These are phyloP conservation scores for Aptenodytes forsteri DNA, from an alignment of 2,113 vertebrate genomes.

Conservation along the genomic window DNA sequence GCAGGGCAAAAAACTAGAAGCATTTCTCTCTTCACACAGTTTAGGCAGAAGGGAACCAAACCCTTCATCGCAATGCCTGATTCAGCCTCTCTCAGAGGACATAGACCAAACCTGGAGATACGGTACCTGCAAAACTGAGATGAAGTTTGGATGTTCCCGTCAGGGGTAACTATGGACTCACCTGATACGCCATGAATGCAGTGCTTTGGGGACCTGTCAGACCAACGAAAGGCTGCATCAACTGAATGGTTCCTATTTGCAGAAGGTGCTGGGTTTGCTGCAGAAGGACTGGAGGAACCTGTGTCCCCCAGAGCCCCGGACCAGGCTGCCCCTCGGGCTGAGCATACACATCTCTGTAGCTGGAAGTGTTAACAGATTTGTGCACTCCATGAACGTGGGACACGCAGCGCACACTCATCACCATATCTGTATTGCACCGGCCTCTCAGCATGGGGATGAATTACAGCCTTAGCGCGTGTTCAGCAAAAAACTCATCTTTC, in stretches of 20 bases:
- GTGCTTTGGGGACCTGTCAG: background rate
- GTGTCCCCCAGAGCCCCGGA: background rate
- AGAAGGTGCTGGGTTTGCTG: background rate
- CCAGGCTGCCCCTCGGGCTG: background rate
- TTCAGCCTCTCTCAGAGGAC: background rate
- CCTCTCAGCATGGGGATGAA: background rate
- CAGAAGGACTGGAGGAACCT: background rate
- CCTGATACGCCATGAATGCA: fast-evolving
- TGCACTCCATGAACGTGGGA: fast-evolving
- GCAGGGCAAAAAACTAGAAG: background rate
- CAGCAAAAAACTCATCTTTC: background rate
- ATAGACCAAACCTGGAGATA: background rate
- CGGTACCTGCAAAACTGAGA: background rate
- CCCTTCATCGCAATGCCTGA: background rate
- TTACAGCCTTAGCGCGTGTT: background rate
- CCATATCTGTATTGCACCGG: fast-evolving
- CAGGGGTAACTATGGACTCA: background rate
- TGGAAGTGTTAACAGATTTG: background rate
- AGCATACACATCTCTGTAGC: fast-evolving
- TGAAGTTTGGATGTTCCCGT: background rate
- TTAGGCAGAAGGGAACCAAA: background rate
- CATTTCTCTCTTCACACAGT: background rate
- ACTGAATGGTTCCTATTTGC: background rate
- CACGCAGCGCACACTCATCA: fast-evolving
- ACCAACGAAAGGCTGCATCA: background rate